These are phyloP conservation scores for Eupristina koningsbergeri DNA, from an alignment of 1,140 invertebrate species.

Conservation along the genomic window DNA sequence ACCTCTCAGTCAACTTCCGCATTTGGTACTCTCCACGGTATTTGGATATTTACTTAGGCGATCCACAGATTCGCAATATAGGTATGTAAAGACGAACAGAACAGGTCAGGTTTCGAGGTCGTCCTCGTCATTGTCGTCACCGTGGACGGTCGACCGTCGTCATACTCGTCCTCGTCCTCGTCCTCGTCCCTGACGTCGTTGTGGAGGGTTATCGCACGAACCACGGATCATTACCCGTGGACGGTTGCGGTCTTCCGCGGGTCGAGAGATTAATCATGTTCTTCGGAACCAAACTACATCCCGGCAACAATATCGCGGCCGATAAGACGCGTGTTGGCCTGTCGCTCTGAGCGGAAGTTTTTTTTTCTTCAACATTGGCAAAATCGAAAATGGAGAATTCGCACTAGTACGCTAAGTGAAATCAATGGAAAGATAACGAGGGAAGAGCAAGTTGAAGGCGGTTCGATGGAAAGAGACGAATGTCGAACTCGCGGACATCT, in stretches of 20 bases:
- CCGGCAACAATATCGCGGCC: constrained; percentile 43
- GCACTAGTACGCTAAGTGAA: not conserved
- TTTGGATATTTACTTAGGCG: no score
- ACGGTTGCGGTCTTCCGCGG: constrained; percentile 49
- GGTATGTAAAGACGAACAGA: not conserved
- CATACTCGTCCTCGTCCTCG: no score
- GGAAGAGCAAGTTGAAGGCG: no score
- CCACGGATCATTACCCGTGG: constrained; percentile 69
- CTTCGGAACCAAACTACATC: constrained; percentile 40
- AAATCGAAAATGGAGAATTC: constrained; percentile 50
- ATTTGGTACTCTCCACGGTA: no score
- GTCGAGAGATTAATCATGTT: constrained; percentile 67
- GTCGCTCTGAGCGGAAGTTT: not conserved
- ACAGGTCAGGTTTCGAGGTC: constrained; percentile 19
- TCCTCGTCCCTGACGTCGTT: not conserved
- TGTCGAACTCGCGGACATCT: constrained; percentile 16
- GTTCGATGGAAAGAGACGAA: not conserved
- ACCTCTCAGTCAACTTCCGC: no score
- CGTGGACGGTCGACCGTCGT: no score
- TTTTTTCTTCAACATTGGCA: constrained; percentile 26
- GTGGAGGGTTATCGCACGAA: constrained; percentile 64
- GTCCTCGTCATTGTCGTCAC: no score
- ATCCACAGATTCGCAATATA: not conserved
- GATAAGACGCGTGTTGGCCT: constrained; percentile 29
- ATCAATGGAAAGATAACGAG: not conserved